Evolutionary conservation across 2,797 vertebrate species (phyloP), one percentile per base, ranked within the genome.

Genomic region (Choloepus didactylus): DNA sequence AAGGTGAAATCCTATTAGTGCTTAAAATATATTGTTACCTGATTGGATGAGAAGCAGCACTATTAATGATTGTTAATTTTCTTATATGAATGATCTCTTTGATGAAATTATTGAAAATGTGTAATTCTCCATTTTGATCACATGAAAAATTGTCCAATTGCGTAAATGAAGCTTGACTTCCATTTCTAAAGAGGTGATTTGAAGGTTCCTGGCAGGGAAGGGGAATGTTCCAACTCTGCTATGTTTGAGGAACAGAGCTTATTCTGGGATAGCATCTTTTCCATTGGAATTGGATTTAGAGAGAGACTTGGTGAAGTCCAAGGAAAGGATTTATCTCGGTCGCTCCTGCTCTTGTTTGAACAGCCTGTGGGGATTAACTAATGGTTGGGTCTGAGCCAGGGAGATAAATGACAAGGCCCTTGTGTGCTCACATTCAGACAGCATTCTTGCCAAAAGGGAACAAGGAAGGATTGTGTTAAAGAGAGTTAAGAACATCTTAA

Each of bases 1-100:
- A 96, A 97, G 97, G 93, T 96, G 80, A 97, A 97, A 97, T 93
- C 81, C 72, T 89, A 90, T 95, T 95, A 97, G 94, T 93, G 89
- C 96, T 35, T 96, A 95, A 97, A 98, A 97, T 94, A 93, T 94
- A 66, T 64, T 94, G 72, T 62, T 95, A 0, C 69, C 69, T 97
- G 97, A 97, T 89, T 96, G 95, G 83, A 96, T 93, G 93, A 95
- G 97, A 96, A 97, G 86, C 91, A 93, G 95, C 73, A 59, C 81
- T 94, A 84, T 96, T 93, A 97, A 75, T 95, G 89, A 86, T 85
- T 59, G 6, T 44, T 76, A 84, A n/a, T 27, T 51, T 56, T 89
- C 69, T 89, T 51, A 31, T 0, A 1, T 85, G 66, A 72, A 70
- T 66, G 14, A 49, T 41, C 27, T 60, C 5, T 84, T 66, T 75